Percentiles rank a stretch among this genome's conserved stretches.
Evolutionary conservation across 1,140 invertebrate species (phyloP).

Genomic region (Eciton burchellii): DNA sequence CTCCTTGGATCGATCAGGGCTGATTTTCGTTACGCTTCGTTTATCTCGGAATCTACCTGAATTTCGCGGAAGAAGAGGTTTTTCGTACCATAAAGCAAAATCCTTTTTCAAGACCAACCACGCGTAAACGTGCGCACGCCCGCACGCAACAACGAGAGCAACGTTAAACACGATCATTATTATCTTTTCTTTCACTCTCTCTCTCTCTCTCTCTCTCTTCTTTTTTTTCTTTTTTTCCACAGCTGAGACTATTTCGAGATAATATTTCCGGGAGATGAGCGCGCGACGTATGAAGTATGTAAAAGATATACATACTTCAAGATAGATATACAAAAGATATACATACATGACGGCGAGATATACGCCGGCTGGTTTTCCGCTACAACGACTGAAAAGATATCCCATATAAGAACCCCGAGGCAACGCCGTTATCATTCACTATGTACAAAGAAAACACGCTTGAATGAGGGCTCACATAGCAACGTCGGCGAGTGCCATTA

Average conservation of each 20-base stretch:
- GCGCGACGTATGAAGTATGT: slow-evolving; percentile 9
- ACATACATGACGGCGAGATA: neutral
- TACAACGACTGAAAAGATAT: slow-evolving; percentile 32
- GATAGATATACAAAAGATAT: neutral
- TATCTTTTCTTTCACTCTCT: too few species aligned
- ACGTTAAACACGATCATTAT: slow-evolving; percentile 8
- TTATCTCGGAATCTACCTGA: too few species aligned
- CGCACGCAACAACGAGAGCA: neutral
- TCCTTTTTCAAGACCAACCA: too few species aligned
- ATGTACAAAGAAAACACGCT: slow-evolving; percentile 37
- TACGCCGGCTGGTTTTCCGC: slow-evolving; percentile 27
- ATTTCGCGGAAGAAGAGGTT: neutral
- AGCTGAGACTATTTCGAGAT: slow-evolving; percentile 27
- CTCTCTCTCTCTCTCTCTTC: too few species aligned
- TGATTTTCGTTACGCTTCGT: too few species aligned
- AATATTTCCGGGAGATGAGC: slow-evolving; percentile 21
- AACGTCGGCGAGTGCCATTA: slow-evolving; percentile 15
- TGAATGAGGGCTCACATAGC: slow-evolving; percentile 15
- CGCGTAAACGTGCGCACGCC: too few species aligned
- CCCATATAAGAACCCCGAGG: slow-evolving; percentile 18
- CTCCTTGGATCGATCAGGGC: too few species aligned
- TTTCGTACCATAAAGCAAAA: too few species aligned
- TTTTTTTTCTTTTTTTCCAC: slow-evolving; percentile 10
- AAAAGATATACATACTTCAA: slow-evolving; percentile 11
- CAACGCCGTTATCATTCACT: slow-evolving; percentile 37